phyloP scores from a whole-genome alignment of 2,888 invertebrate genomes.

The Mythimna pallens region DNA sequence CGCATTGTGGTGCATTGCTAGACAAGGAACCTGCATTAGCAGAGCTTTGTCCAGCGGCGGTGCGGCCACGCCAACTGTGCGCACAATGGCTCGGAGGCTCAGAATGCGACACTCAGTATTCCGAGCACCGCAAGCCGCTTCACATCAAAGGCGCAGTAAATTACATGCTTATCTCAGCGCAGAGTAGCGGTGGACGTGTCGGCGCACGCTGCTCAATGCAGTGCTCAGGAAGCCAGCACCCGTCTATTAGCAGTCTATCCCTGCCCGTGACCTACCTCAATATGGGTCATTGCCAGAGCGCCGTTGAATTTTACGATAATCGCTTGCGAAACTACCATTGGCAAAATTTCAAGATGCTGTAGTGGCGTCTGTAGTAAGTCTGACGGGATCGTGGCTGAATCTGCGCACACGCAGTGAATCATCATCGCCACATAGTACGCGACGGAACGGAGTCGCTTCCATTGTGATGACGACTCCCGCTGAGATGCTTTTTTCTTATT shows the following conservation, averaged over 20 bases:
- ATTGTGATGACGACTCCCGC: slow-evolving; percentile 79
- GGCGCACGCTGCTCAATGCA: slow-evolving; percentile 45
- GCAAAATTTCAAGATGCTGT: slow-evolving; percentile 88
- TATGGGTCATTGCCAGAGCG: slow-evolving; percentile 86
- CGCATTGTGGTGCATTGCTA: slow-evolving; percentile 68
- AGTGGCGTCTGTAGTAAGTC: slow-evolving; percentile 89
- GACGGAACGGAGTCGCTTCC: slow-evolving; percentile 68
- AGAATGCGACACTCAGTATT: slow-evolving; percentile 72
- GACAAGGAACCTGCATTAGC: slow-evolving; percentile 76
- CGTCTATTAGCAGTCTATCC: slow-evolving; percentile 74
- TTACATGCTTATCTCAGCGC: slow-evolving; percentile 72
- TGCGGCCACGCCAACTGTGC: slow-evolving; percentile 66
- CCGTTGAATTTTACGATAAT: slow-evolving; percentile 87
- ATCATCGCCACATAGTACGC: slow-evolving; percentile 66
- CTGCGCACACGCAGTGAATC: slow-evolving; percentile 76
- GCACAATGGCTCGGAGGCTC: slow-evolving; percentile 59
- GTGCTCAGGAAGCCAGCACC: slow-evolving; percentile 47
- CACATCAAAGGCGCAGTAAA: slow-evolving; percentile 76
- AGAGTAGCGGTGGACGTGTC: slow-evolving; percentile 65
- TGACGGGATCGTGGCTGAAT: slow-evolving; percentile 75
- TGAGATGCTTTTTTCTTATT: slow-evolving; percentile 73
- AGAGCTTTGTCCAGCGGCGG: slow-evolving; percentile 67
- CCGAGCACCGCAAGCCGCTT: slow-evolving; percentile 69
- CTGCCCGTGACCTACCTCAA: slow-evolving; percentile 85
- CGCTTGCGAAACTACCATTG: slow-evolving; percentile 86